Percentiles rank a stretch among this genome's conserved stretches.
These are phyloP conservation scores for Yponomeuta plumbellus DNA, from an alignment of 2,888 invertebrate genomes.

Conservation along the genomic window DNA sequence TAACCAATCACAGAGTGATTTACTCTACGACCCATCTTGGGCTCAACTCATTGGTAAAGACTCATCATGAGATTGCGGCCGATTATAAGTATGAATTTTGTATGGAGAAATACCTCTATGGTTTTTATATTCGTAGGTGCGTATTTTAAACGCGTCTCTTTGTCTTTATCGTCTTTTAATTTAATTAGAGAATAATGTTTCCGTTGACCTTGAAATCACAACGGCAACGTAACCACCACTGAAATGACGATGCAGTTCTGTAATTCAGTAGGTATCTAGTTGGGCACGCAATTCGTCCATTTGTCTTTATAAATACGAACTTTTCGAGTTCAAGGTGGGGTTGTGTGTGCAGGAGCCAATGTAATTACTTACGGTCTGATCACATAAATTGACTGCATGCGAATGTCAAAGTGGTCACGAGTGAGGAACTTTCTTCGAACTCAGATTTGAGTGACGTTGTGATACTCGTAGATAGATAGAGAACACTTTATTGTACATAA, in stretches of 20 bases:
- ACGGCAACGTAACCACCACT: background rate
- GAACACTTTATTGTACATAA: no score
- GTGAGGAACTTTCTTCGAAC: no score
- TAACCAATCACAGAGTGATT: no score
- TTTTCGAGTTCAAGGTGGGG: conserved; percentile 17
- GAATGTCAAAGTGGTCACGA: background rate
- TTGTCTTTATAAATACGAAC: conserved; percentile 13
- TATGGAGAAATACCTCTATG: no score
- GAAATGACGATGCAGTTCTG: background rate
- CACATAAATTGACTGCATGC: background rate
- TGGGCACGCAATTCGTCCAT: conserved; percentile 21
- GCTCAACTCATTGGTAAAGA: no score
- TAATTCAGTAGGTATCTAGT: background rate
- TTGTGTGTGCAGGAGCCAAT: background rate
- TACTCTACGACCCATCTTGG: no score
- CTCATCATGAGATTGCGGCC: no score
- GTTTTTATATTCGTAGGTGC: no score
- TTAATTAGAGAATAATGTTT: background rate
- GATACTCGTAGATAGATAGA: no score
- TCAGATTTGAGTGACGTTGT: no score
- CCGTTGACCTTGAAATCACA: background rate
- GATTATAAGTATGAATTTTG: no score
- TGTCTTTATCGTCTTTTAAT: background rate
- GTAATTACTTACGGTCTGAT: background rate
- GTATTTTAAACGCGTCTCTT: no score